These are phyloP conservation scores for Scaptomyza polygonia DNA, from an alignment of 2,888 invertebrate genomes.

Conservation along the genomic window DNA sequence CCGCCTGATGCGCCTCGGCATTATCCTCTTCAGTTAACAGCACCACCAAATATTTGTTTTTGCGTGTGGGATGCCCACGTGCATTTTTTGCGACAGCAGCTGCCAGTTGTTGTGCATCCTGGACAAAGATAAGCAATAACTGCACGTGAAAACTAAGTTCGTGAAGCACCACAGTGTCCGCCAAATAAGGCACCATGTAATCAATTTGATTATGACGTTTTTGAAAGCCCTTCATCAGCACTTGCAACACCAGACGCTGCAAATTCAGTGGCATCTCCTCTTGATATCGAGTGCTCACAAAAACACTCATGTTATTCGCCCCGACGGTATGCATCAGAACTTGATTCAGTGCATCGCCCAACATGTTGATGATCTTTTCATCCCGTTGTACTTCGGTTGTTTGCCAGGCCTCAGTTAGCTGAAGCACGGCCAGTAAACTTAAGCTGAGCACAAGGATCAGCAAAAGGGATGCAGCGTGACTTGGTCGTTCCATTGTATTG, in stretches of 20 bases:
- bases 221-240: background rate
- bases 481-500: conserved; percentile 2
- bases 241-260: conserved; percentile 17
- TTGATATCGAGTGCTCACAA: conserved; percentile 30
- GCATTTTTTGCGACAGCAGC: background rate
- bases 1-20: background rate
- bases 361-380: background rate
- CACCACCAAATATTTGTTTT: conserved; percentile 39
- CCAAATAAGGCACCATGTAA: conserved; percentile 26
- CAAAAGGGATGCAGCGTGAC: background rate
- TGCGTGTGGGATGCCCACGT: background rate
- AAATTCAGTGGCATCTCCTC: conserved; percentile 3
- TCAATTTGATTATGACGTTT: background rate
- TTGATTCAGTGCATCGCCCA: conserved; percentile 16
- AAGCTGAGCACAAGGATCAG: background rate
- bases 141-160: background rate
- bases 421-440: background rate
- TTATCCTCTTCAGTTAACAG: conserved; percentile 11
- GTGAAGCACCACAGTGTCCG: conserved; percentile 13
- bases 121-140: conserved; percentile 49
- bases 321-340: conserved; percentile 23
- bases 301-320: conserved; percentile 33
- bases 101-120: conserved; percentile 24
- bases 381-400: background rate
- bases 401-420: background rate